A percentile compares a stretch with the other conserved stretches of the same genome.
phyloP scores from a whole-genome alignment of 2,797 vertebrate genomes.

The Hoplostethus atlanticus region DNA sequence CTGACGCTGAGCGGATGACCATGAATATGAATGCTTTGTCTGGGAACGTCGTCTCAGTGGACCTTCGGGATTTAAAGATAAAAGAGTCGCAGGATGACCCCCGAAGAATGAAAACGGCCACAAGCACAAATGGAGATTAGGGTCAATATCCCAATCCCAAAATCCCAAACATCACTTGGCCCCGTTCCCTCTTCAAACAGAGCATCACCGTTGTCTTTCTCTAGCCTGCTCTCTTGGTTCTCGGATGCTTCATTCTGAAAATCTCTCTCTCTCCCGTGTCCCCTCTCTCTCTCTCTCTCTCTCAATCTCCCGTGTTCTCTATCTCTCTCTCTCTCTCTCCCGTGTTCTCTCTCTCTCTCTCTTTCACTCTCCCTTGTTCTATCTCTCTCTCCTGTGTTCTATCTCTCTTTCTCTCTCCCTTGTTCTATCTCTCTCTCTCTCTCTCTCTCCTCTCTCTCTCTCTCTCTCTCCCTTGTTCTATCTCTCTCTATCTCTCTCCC shows the following conservation, averaged over 20 bases:
- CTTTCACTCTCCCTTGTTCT: no score
- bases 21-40: constrained; percentile 45
- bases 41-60: constrained; percentile 3
- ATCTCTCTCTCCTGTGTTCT: no score
- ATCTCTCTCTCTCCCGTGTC: not conserved
- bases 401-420: no score
- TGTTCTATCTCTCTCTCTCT: no score
- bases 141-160: constrained; percentile 40
- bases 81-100: constrained; percentile 19
- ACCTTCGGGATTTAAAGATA: constrained; percentile 40
- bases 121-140: constrained; percentile 31
- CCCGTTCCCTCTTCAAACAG: constrained; percentile 20
- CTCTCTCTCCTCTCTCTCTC: no score
- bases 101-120: constrained; percentile 4
- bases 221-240: constrained; percentile 22
- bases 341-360: constrained; percentile 27
- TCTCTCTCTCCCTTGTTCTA: no score
- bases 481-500: no score
- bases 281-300: constrained; percentile 22
- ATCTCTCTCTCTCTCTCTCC: constrained; percentile 1
- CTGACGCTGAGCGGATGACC: not conserved
- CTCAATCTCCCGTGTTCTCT: not conserved
- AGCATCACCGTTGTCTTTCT: constrained; percentile 28
- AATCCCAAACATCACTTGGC: constrained; percentile 25
- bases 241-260: not conserved